Evolutionary conservation across 37 sponge, comb jelly and placozoan genomes (phyloP).

Genomic region (Tethya wilhelma): DNA sequence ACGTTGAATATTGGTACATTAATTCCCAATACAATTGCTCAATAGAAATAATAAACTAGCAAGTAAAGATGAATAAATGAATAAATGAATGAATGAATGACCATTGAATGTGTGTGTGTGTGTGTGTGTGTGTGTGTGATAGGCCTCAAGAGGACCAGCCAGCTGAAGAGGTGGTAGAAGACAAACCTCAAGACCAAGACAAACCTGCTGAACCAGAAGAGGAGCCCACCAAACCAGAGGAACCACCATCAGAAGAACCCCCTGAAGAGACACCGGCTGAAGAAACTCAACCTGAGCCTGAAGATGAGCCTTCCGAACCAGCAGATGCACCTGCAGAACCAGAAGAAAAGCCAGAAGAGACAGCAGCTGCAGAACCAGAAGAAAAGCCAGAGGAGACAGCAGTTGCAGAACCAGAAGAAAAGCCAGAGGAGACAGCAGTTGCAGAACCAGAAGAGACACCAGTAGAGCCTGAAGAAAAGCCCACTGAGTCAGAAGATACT

Average conservation of each 20-base stretch:
- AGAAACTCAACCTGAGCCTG: background rate
- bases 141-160: background rate
- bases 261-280: background rate
- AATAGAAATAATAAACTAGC: background rate
- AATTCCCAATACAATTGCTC: too few species aligned
- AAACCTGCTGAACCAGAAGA: background rate
- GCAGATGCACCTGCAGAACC: background rate
- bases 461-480: background rate
- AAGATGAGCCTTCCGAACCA: conserved; percentile 1
- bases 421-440: background rate
- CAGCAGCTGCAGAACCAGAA: background rate
- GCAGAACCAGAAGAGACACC: background rate
- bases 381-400: background rate
- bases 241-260: background rate
- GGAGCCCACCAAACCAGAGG: background rate
- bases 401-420: background rate
- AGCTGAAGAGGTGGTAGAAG: background rate
- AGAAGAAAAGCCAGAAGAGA: background rate
- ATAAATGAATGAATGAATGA: too few species aligned
- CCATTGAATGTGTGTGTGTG: too few species aligned
- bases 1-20: too few species aligned
- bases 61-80: too few species aligned
- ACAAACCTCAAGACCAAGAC: background rate
- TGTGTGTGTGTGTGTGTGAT: too few species aligned
- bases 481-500: background rate